Percentiles rank a stretch among this genome's conserved stretches.
These are phyloP conservation scores for Actinopyga echinites DNA, from an alignment of 53 echinoderm and acorn worm genomes.

Conservation along the genomic window DNA sequence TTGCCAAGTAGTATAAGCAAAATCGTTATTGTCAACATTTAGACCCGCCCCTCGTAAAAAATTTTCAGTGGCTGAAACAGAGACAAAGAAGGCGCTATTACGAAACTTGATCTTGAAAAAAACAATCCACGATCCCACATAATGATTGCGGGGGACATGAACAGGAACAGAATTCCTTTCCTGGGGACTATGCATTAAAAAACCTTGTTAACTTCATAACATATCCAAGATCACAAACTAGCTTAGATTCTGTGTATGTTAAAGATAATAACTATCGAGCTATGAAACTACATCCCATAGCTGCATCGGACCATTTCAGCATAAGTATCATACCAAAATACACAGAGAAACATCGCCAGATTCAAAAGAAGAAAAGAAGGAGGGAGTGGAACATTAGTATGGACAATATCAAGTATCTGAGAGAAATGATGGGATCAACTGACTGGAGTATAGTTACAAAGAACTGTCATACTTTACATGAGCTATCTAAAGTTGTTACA, in stretches of 20 bases:
- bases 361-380: neutral
- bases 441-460: neutral
- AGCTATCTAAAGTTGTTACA: neutral
- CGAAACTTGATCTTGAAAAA: neutral
- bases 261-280: too few species aligned
- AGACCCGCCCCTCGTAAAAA: neutral
- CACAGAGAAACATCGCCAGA: neutral
- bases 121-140: neutral
- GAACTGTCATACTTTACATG: neutral
- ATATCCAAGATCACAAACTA: neutral
- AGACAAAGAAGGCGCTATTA: neutral
- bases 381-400: neutral
- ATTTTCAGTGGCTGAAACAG: neutral
- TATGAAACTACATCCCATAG: neutral
- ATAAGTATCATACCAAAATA: neutral
- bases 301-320: neutral
- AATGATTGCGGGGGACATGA: neutral
- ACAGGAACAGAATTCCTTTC: neutral
- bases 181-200: neutral
- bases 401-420: neutral
- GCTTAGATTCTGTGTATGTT: neutral
- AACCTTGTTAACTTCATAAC: neutral
- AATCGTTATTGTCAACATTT: too few species aligned
- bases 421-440: neutral
- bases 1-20: too few species aligned